Evolutionary conservation across 2,113 vertebrate species (phyloP), one percentile per base, ranked within the genome.

Genomic region (Lepus europaeus): DNA sequence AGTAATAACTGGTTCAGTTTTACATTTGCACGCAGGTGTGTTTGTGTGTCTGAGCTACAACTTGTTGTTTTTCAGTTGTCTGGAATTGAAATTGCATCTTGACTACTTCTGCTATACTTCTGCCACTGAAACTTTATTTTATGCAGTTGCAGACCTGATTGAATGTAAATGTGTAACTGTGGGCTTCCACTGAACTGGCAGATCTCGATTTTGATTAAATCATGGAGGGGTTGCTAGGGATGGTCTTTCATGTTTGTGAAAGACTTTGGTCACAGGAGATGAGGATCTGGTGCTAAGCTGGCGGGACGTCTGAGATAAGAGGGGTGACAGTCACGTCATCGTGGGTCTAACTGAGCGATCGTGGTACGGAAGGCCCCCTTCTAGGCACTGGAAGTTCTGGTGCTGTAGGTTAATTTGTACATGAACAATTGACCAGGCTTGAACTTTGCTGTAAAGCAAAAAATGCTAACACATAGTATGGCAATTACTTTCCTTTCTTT

Each of bases 401-500:
- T 53, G 20, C n/a, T 17, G 17, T n/a, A 29, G 56, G 45, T 17
- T 83, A 33, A 36, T 87, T 87, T 94, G 82, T 78, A 74, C 94
- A 17, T 66, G 16, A 76, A 36, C 33, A 45, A 6, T 89, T 80
- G 86, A 73, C 31, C 23, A 89, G 70, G 14, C 33, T 87, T 94
- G 49, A 90, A 74, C 14, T 95, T 80, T 9, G 72, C 16, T 61
- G 1, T 74, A 59, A 53, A 23, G 90, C 82, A 78, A 49, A 78
- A 77, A 78, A 73, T 73, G 14, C 27, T 78, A 33, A 17, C 27
- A 33, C 77, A 11, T 76, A 33, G 8, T 29, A 45, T 8, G 53
- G 29, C 53, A 68, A 5, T 79, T 84, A 72, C 56, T 73, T 84
- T 77, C 3, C 56, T 14, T 59, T 59, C 19, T 59, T 59, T 59